A percentile compares a stretch with the other conserved stretches of the same genome.
phyloP scores from a whole-genome alignment of 2,797 vertebrate species.

The Sebastolobus alascanus region DNA sequence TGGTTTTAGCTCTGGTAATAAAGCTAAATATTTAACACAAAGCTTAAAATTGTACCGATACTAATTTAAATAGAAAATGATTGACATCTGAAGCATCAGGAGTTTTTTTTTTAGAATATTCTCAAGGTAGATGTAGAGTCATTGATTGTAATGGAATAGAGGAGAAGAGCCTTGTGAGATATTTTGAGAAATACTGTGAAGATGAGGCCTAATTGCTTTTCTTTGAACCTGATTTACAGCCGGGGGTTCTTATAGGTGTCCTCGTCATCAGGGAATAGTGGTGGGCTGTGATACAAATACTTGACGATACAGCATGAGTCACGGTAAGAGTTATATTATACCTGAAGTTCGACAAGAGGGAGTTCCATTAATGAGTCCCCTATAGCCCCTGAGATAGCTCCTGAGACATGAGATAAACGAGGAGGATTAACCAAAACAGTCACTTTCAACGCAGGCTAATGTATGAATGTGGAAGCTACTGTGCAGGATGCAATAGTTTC shows the following conservation, averaged over 20 bases:
- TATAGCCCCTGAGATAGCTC: slow-evolving; percentile 14
- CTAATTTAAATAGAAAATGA: neutral
- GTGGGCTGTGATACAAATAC: slow-evolving; percentile 48
- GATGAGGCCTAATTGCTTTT: slow-evolving; percentile 61
- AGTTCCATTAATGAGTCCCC: slow-evolving; percentile 41
- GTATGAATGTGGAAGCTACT: neutral
- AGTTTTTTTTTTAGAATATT: slow-evolving; percentile 8
- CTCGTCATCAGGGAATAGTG: slow-evolving; percentile 40
- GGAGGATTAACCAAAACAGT: slow-evolving; percentile 3
- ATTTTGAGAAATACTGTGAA: slow-evolving; percentile 56
- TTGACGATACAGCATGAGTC: slow-evolving; percentile 47
- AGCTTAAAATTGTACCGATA: neutral
- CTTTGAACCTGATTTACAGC: slow-evolving; percentile 61
- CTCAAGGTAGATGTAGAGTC: slow-evolving; percentile 24
- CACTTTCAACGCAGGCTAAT: neutral
- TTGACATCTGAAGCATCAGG: neutral
- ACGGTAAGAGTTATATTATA: slow-evolving; percentile 28
- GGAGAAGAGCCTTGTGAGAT: slow-evolving; percentile 33
- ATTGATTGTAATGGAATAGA: slow-evolving; percentile 35
- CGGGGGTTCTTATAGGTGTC: slow-evolving; percentile 23
- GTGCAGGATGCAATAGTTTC: neutral
- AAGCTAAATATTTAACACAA: neutral
- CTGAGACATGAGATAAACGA: slow-evolving; percentile 18
- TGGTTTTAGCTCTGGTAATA: neutral
- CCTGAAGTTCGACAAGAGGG: slow-evolving; percentile 35